Conservation (phyloP, 2,888 invertebrate genomes). For the Conus canariensis region DNA sequence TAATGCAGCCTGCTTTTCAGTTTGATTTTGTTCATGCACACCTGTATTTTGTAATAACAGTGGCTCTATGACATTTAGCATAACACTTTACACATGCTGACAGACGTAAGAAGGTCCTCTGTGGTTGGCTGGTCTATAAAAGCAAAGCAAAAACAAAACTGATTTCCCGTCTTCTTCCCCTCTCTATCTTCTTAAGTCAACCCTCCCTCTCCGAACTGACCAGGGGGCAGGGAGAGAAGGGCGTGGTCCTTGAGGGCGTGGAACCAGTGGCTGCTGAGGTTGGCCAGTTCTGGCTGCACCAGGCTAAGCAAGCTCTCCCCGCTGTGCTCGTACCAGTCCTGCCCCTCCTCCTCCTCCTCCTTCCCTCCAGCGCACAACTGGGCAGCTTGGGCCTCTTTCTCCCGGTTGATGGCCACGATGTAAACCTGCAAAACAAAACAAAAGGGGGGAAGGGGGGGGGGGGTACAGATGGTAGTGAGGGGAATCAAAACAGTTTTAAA, state of each 20-base stretch:
- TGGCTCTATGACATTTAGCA: too few relatives aligned
- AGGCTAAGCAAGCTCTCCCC: conserved; percentile 86
- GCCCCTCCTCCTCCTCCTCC: conserved; percentile 81
- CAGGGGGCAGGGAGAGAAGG: conserved; percentile 89
- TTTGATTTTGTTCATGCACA: too few relatives aligned
- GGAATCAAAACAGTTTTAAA: too few relatives aligned
- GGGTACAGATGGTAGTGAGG: not conserved
- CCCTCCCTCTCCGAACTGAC: conserved; percentile 52
- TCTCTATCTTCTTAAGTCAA: too few relatives aligned
- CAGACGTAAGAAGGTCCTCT: too few relatives aligned
- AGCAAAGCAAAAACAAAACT: too few relatives aligned
- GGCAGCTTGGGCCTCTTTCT: conserved; percentile 62
- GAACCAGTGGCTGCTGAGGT: conserved; percentile 96
- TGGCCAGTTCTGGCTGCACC: conserved; percentile 95
- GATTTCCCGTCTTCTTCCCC: too few relatives aligned
- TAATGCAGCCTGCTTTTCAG: too few relatives aligned
- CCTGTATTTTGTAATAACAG: too few relatives aligned
- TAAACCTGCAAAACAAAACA: conserved; percentile 84
- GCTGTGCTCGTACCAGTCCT: conserved; percentile 84
- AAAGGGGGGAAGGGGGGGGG: not conserved
- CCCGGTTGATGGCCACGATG: conserved; percentile 90
- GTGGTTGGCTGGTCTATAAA: too few relatives aligned
- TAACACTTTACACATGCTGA: too few relatives aligned
- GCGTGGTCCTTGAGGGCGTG: conserved; percentile 97
- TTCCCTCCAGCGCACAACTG: conserved; percentile 43